Evolutionary conservation across 2,113 vertebrate genomes (phyloP).

Genomic region (Triplophysa siluroides): DNA sequence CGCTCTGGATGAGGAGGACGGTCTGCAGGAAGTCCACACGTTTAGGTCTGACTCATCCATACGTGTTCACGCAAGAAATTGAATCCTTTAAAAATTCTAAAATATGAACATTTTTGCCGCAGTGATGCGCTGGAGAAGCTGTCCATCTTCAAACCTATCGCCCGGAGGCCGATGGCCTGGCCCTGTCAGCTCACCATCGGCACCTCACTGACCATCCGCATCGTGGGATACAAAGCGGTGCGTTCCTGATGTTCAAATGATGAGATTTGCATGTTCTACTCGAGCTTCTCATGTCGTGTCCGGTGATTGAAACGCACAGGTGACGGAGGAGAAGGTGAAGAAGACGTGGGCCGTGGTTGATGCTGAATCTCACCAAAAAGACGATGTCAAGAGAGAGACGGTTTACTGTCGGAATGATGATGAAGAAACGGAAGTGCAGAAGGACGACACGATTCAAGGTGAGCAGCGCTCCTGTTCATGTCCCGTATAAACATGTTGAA

Average conservation of each 20-base stretch:
- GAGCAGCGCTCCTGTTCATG: neutral
- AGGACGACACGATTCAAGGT: slow-evolving; percentile 93
- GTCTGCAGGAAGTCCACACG: slow-evolving; percentile 86
- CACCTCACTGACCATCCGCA: slow-evolving; percentile 84
- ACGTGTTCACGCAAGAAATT: neutral
- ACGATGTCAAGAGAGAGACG: slow-evolving; percentile 85
- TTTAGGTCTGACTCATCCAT: slow-evolving; percentile 78
- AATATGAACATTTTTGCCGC: slow-evolving; percentile 38
- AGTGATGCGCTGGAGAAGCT: slow-evolving; percentile 87
- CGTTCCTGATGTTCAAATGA: slow-evolving; percentile 60
- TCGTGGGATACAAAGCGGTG: slow-evolving; percentile 92
- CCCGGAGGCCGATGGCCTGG: slow-evolving; percentile 81
- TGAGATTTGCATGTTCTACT: neutral
- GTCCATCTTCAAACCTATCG: slow-evolving; percentile 85
- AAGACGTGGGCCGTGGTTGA: slow-evolving; percentile 87
- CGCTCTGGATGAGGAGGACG: slow-evolving; percentile 82
- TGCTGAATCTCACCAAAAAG: slow-evolving; percentile 79
- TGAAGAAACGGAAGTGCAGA: slow-evolving; percentile 90
- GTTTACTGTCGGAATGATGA: slow-evolving; percentile 93
- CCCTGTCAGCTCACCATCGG: slow-evolving; percentile 90
- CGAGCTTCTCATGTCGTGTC: neutral
- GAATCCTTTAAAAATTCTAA: neutral
- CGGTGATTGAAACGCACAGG: slow-evolving; percentile 66
- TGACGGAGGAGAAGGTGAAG: slow-evolving; percentile 83
- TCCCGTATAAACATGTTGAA: no score